phyloP scores from a whole-genome alignment of 1,140 invertebrate species.

The Eulimnadia texana region DNA sequence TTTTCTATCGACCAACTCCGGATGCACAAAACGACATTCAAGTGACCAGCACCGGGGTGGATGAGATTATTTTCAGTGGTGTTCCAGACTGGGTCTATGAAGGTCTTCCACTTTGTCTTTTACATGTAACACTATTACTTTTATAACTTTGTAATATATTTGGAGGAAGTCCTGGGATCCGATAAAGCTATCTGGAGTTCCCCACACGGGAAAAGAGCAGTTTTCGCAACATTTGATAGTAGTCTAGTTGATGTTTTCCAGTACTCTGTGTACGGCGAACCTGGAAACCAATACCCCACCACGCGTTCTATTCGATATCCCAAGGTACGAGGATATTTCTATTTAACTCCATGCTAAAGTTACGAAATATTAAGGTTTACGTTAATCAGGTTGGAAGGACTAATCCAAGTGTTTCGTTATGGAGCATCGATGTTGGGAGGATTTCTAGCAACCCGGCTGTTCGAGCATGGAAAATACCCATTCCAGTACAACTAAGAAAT shows the following conservation, averaged over 20 bases:
- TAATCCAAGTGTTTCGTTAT: conserved; percentile 58
- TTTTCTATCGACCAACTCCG: conserved; percentile 48
- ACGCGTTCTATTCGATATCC: conserved; percentile 54
- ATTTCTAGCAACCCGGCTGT: neutral
- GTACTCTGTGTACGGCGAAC: conserved; percentile 33
- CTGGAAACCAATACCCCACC: conserved; percentile 31
- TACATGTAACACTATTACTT: no score
- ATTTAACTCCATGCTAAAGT: no score
- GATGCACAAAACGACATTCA: conserved; percentile 31
- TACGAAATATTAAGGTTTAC: no score
- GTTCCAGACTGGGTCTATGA: conserved; percentile 70
- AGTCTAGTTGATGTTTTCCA: conserved; percentile 33
- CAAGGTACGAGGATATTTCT: conserved; percentile 55
- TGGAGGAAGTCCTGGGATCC: conserved; percentile 78
- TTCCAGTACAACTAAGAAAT: neutral
- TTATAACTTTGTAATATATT: conserved; percentile 28
- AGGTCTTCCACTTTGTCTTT: no score
- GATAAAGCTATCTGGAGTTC: conserved; percentile 83
- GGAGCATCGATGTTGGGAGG: conserved; percentile 43
- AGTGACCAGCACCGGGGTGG: conserved; percentile 38
- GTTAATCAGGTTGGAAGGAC: conserved; percentile 45
- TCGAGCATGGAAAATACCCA: neutral
- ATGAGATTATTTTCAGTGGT: conserved; percentile 59
- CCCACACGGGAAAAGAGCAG: conserved; percentile 53
- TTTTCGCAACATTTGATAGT: conserved; percentile 75